phyloP scores from a whole-genome alignment of 1,140 invertebrate genomes.

The Battus philenor region DNA sequence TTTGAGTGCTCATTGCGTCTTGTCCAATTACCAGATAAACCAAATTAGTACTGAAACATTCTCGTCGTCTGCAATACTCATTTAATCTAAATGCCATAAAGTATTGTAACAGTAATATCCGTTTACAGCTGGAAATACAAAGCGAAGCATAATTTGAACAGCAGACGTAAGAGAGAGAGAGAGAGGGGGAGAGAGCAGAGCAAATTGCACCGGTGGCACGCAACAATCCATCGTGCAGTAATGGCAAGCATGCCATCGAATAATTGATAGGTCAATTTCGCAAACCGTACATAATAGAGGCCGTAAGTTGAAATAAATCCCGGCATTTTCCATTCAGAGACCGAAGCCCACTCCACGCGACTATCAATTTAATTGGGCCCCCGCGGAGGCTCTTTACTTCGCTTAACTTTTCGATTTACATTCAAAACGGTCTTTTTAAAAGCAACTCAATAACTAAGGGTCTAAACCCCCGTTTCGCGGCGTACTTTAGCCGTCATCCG shows the following conservation, averaged over 20 bases:
- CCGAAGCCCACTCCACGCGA: conserved; percentile 36
- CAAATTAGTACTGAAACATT: no score
- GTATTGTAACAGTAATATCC: background rate
- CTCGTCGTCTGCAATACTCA: no score
- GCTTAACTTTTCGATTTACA: conserved; percentile 75
- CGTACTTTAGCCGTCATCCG: conserved; percentile 59
- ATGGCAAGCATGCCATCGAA: conserved; percentile 1
- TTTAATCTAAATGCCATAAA: background rate
- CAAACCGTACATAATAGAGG: conserved; percentile 15
- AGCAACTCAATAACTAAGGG: conserved; percentile 69
- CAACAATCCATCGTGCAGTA: no score
- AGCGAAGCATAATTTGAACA: conserved; percentile 2
- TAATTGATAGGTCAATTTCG: conserved; percentile 16
- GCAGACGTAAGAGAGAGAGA: background rate
- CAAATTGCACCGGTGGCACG: no score
- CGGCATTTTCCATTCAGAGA: conserved; percentile 12
- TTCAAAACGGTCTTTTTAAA: conserved; percentile 74
- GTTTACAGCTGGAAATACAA: conserved; percentile 7
- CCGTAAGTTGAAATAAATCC: conserved; percentile 14
- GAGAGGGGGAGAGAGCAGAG: no score
- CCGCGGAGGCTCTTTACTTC: conserved; percentile 65
- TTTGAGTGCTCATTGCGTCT: no score
- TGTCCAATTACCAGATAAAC: no score
- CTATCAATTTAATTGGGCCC: conserved; percentile 73
- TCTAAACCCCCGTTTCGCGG: conserved; percentile 59